A percentile compares a stretch with the other conserved stretches of the same genome.
These are phyloP conservation scores for Brassicogethes aeneus DNA, from an alignment of 2,888 invertebrate genomes.

Conservation along the genomic window DNA sequence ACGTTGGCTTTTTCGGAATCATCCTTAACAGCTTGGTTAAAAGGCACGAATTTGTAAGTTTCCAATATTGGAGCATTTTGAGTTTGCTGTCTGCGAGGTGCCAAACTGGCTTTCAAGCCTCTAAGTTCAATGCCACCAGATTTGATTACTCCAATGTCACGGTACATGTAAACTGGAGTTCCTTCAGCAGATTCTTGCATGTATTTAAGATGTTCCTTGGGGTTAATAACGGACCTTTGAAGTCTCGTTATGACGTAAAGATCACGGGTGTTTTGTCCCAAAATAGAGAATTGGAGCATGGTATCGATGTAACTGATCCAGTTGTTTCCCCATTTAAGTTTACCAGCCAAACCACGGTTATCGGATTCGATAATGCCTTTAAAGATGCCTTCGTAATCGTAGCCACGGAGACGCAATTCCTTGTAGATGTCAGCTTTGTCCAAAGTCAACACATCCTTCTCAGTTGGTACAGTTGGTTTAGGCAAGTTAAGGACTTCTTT, in stretches of 20 bases:
- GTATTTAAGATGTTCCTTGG: slow-evolving; percentile 51
- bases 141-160: slow-evolving; percentile 61
- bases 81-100: slow-evolving; percentile 71
- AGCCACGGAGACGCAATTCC: slow-evolving; percentile 76
- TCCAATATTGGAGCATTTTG: slow-evolving; percentile 78
- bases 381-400: slow-evolving; percentile 76
- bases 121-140: slow-evolving; percentile 82
- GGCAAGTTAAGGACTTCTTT: slow-evolving; percentile 54
- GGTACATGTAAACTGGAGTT: slow-evolving; percentile 63
- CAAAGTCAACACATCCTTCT: slow-evolving; percentile 47
- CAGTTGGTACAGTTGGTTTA: slow-evolving; percentile 32
- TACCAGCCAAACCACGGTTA: slow-evolving; percentile 59
- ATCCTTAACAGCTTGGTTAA: slow-evolving; percentile 47
- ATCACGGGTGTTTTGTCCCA: slow-evolving; percentile 66
- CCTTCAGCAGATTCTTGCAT: slow-evolving; percentile 34
- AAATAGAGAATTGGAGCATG: slow-evolving; percentile 86
- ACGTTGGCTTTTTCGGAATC: slow-evolving; percentile 51
- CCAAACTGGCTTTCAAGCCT: slow-evolving; percentile 83
- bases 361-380: slow-evolving; percentile 70
- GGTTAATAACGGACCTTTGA: slow-evolving; percentile 73
- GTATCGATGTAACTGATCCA: slow-evolving; percentile 96
- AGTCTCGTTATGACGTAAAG: slow-evolving; percentile 86
- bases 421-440: slow-evolving; percentile 70
- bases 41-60: slow-evolving; percentile 73
- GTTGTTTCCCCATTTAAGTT: slow-evolving; percentile 78